These are phyloP conservation scores for Caenorhabditis virilis DNA, from an alignment of 2,888 invertebrate species.

Conservation along the genomic window DNA sequence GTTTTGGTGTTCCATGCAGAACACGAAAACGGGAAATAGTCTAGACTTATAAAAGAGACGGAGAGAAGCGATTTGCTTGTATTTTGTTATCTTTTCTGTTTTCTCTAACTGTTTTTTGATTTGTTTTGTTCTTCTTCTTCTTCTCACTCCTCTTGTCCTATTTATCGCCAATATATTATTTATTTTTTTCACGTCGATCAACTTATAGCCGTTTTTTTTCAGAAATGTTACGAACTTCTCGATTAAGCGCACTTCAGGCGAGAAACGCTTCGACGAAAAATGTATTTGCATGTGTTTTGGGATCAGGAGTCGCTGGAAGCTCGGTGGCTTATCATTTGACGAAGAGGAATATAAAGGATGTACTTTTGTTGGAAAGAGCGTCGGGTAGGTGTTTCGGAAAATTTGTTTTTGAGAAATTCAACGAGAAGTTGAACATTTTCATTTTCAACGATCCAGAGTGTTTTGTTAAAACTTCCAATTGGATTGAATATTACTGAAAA, in stretches of 20 bases:
- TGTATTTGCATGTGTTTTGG: slow-evolving; percentile 67
- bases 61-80: too few species aligned
- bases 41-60: too few species aligned
- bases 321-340: slow-evolving; percentile 71
- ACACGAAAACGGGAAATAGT: too few species aligned
- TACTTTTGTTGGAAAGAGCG: slow-evolving; percentile 52
- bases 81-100: too few species aligned
- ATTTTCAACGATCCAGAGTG: too few species aligned
- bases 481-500: too few species aligned
- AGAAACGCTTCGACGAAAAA: slow-evolving; percentile 35
- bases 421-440: too few species aligned
- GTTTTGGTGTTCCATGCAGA: too few species aligned
- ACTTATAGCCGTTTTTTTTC: slow-evolving; percentile 7
- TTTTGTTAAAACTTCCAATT: too few species aligned
- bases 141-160: background rate
- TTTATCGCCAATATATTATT: background rate
- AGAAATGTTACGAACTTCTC: slow-evolving; percentile 34
- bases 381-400: slow-evolving; percentile 19
- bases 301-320: slow-evolving; percentile 70
- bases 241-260: slow-evolving; percentile 6
- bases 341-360: slow-evolving; percentile 68
- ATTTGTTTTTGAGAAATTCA: too few species aligned
- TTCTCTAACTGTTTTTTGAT: background rate
- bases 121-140: background rate
- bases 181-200: too few species aligned